Evolutionary conservation across 2,113 vertebrate species (phyloP).

Genomic region (Xerus inauris): DNA sequence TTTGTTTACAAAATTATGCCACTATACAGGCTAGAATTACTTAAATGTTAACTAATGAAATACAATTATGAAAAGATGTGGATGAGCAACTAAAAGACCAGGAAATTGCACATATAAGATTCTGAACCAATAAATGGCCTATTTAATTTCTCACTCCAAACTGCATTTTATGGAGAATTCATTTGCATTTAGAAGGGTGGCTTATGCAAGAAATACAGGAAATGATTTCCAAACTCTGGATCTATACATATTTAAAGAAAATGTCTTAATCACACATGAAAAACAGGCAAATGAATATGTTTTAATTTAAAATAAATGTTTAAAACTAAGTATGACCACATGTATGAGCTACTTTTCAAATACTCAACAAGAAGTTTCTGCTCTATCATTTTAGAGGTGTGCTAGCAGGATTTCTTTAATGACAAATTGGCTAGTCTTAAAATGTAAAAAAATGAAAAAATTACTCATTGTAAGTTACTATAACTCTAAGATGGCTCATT

Average conservation of each 20-base stretch:
- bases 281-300: background rate
- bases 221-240: slow-evolving; percentile 3
- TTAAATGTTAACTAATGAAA: background rate
- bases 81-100: background rate
- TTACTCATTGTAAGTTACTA: background rate
- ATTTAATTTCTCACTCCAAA: slow-evolving; percentile 33
- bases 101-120: background rate
- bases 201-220: background rate
- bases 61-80: background rate
- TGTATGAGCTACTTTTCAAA: background rate
- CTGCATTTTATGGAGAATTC: background rate
- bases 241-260: background rate
- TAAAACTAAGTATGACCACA: background rate
- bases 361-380: background rate
- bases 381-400: background rate
- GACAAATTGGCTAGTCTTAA: background rate
- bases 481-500: background rate
- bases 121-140: background rate
- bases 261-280: background rate
- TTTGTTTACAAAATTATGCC: background rate
- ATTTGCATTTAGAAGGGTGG: background rate
- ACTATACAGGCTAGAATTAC: background rate
- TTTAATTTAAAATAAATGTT: slow-evolving; percentile 11
- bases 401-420: background rate
- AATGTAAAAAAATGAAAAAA: background rate